Base-by-base conservation (phyloP, 1,140 invertebrate genomes). In the Nixonia krombeini region DNA sequence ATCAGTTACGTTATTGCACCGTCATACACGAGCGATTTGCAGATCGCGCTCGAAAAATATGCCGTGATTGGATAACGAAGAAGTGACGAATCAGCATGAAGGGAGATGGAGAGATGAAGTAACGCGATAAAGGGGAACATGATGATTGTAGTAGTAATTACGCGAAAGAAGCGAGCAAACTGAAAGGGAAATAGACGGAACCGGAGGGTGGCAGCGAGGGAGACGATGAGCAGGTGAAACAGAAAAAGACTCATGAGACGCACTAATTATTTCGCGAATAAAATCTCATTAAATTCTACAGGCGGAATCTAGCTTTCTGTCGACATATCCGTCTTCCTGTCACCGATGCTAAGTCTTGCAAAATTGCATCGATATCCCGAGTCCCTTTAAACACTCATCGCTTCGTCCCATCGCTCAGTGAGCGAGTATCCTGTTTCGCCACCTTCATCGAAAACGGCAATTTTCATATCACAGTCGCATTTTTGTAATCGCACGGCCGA, bases 221-320 rank as follows among this genome's bases (percentile, higher is more conserved):
- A n/a, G n/a, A n/a, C n/a, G n/a, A n/a, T n/a, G n/a, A n/a, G n/a
- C n/a, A n/a, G n/a, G n/a, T n/a, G n/a, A n/a, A n/a, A n/a, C n/a
- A n/a, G 61, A 63, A 70, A 63, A 64, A 65, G 55, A 73, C 70
- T 75, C n/a, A n/a, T n/a, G n/a, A 73, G 76, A 76, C 74, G 73
- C 76, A 78, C 76, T 78, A 78, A 76, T 78, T 78, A 76, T 78
- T 72, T 75, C 62, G 66, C 73, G 74, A 76, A 78, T 76, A 72
- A 78, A 78, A 76, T 78, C 76, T 78, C 76, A n/a, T n/a, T n/a
- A n/a, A n/a, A n/a, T n/a, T n/a, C n/a, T n/a, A 52, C 65, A 75
- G 74, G 72, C 70, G 62, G 70, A 73, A 74, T 76, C 64, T 66
- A 75, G 70, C 61, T 52, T 62, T 62, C 52, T 67, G 66, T 69